Base-by-base conservation (phyloP, 2,797 vertebrate genomes). In the Lagodon rhomboides region DNA sequence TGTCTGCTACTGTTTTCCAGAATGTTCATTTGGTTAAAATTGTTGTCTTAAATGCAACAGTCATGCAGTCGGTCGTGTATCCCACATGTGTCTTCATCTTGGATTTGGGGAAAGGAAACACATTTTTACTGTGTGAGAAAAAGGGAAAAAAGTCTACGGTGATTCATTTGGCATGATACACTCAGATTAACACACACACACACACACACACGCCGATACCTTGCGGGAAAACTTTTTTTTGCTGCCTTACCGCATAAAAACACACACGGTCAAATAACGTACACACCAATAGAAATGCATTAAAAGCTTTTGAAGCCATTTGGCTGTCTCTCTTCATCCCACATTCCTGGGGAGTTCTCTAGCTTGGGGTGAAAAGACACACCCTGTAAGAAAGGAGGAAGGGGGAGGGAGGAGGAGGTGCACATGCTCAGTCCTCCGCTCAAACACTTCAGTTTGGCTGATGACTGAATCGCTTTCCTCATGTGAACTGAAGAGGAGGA, bases 291-390 rank as follows among this genome's bases (percentile, higher is more conserved):
- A 79, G 56, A 68, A 59, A 60, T 49, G 34, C 25, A 66, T 79
- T 20, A 71, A 51, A 64, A 49, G 47, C 62, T 54, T n/a, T 23
- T 47, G 68, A 79, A 73, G 73, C 47, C 75, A 53, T 68, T 75
- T 55, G 46, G 22, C 60, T 12, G 15, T 23, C 53, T 72, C 50
- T 50, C 59, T 46, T 56, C 73, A 60, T 77, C 70, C 13, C 61
- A 85, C 80, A 87, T 88, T 87, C 86, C 88, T 73, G 73, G 55
- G 44, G 63, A 75, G 59, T 73, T 76, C 64, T 78, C 67, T 83
- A 6, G 84, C 79, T 86, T 43, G 25, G 66, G 71, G 78, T 73
- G 72, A 79, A 77, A 75, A 46, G 79, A 79, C 86, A 82, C 86
- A 80, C 85, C 87, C 87, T 73, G 73, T 65, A 63, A 65, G 68